Percentiles rank a stretch among this genome's conserved stretches.
phyloP scores from a whole-genome alignment of 1,140 invertebrate genomes.

The Nephila pilipes region DNA sequence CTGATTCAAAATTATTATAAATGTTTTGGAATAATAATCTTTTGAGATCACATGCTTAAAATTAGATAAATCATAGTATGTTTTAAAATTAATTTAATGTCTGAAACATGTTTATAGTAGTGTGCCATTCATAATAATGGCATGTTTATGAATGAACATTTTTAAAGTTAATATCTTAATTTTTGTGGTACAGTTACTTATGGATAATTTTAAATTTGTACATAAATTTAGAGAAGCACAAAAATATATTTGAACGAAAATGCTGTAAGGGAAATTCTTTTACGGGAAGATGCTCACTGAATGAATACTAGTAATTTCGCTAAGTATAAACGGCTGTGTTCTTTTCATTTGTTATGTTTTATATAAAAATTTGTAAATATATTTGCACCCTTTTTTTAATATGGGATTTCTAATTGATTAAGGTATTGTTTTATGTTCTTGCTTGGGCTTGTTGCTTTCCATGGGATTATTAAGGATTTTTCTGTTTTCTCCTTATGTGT shows the following conservation, averaged over 20 bases:
- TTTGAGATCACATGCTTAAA: too few species aligned
- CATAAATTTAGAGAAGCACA: conserved; percentile 8
- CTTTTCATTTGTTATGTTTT: neutral
- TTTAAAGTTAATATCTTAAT: too few species aligned
- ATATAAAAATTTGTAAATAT: neutral
- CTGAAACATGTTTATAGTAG: too few species aligned
- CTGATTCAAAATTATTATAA: too few species aligned
- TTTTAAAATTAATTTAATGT: too few species aligned
- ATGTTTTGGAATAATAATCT: too few species aligned
- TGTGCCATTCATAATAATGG: too few species aligned
- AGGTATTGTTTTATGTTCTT: neutral
- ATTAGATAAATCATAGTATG: too few species aligned
- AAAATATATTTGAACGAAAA: neutral
- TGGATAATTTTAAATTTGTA: too few species aligned
- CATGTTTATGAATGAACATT: too few species aligned
- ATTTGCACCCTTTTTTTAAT: neutral
- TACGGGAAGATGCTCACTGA: too few species aligned
- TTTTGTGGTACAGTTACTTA: too few species aligned
- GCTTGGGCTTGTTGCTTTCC: neutral
- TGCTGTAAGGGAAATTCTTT: neutral
- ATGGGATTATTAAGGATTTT: neutral
- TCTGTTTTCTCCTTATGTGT: neutral
- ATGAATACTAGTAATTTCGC: neutral
- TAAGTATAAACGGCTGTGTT: neutral
- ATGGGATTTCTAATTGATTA: neutral